Evolutionary conservation across 2,113 vertebrate species (phyloP).

Genomic region (Alaudala cheleensis): DNA sequence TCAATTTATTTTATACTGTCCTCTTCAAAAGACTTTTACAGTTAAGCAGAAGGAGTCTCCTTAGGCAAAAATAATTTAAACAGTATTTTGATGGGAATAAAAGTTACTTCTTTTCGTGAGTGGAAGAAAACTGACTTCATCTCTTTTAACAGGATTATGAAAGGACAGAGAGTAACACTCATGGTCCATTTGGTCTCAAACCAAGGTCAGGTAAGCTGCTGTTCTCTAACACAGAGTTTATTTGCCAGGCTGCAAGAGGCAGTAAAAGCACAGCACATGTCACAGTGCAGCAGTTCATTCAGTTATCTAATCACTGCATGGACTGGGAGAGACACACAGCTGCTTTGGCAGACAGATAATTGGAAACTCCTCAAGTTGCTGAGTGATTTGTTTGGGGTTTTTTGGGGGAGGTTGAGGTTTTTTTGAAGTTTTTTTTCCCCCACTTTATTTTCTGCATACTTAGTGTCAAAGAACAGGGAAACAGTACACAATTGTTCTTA

Average conservation of each 20-base stretch:
- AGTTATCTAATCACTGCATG: neutral
- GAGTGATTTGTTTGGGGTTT: neutral
- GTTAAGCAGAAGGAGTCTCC: neutral
- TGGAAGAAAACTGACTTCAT: neutral
- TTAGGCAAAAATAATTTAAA: neutral
- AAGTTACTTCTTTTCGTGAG: neutral
- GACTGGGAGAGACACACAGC: neutral
- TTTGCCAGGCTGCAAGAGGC: neutral
- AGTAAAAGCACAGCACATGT: neutral
- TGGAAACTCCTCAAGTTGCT: neutral
- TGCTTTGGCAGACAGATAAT: neutral
- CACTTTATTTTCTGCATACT: neutral
- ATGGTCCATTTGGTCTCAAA: conserved; percentile 90
- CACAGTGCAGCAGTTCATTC: neutral
- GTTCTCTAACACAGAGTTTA: neutral
- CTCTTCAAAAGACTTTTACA: neutral
- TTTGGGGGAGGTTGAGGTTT: too few species aligned
- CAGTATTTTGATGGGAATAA: neutral
- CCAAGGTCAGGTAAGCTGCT: conserved; percentile 90
- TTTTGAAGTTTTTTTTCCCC: fast-evolving
- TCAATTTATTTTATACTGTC: neutral
- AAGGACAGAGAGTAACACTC: conserved; percentile 72
- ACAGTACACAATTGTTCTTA: neutral
- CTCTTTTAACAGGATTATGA: conserved; percentile 76
- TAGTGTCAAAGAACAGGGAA: neutral